Evolutionary conservation across 2,888 invertebrate species (phyloP), one percentile per base, ranked within the genome.

Genomic region (Hyposoter didymator): DNA sequence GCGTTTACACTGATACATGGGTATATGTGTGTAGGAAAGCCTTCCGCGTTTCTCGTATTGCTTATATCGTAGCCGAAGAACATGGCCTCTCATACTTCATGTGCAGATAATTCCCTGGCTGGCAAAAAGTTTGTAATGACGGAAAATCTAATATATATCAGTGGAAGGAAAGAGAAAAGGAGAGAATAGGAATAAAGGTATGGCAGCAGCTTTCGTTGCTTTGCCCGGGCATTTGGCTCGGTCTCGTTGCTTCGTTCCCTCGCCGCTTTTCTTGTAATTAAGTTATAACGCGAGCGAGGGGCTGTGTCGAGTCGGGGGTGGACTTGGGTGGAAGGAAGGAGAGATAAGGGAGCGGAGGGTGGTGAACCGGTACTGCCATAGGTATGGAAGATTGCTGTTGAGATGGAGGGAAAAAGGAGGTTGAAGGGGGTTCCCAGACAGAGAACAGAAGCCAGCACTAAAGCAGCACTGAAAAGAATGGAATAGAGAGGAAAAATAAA

Each of bases 241-340:
- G 72, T 72, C 82, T 81, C 81, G 76, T 83, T 85, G 84, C 75
- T 70, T 83, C 81, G 78, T 74, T 84, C 88, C 88, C 87, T 87
- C 88, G 88, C 90, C 91, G 92, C 92, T 92, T 93, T 92, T 92
- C 91, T 91, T 91, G 92, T 93, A 94, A 94, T 94, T 93, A 93
- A 94, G 93, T 93, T 94, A 93, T 92, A 93, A 92, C 90, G 45
- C 59, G 70, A 72, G 80, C 55, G 64, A 66, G 67, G 73, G 64
- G 45, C 62, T 75, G 64, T 45, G 52, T 69, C 55, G 69, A 17
- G 55, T 35, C 17, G 78, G 22, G 28, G 62, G 73, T 22, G 43
- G 35, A 59, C 28, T 28, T 59, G 28, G 59, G 28, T 14, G 70
- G 43, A 28, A 28, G 32, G 49, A 12, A 19, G 19, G 75, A 35